Evolutionary conservation across 2,113 vertebrate species (phyloP).

Genomic region (Danionella cerebrum): DNA sequence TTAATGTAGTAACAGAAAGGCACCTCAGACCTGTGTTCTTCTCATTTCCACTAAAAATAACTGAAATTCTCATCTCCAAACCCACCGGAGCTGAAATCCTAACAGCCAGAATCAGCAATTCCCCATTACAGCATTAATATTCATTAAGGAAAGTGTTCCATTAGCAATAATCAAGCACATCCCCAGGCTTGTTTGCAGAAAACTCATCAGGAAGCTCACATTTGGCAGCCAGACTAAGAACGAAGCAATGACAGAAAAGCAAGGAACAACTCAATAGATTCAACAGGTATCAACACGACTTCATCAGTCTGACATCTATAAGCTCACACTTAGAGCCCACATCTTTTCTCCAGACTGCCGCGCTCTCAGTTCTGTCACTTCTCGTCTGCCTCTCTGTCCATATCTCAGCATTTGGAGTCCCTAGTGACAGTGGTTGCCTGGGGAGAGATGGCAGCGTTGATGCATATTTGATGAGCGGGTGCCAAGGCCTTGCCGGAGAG

Average conservation of each 20-base stretch:
- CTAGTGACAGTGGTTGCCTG: constrained; percentile 42
- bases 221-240: not conserved
- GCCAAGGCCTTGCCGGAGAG: constrained; percentile 51
- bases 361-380: not conserved
- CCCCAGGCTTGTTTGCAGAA: constrained; percentile 36
- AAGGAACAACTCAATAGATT: constrained; percentile 6
- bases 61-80: not conserved
- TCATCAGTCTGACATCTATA: not conserved
- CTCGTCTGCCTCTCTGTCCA: constrained; percentile 2
- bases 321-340: not conserved
- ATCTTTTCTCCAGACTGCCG: not conserved
- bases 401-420: constrained; percentile 20
- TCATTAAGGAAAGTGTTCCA: constrained; percentile 42
- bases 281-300: constrained; percentile 6
- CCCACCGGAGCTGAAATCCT: constrained; percentile 13
- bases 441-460: constrained; percentile 45
- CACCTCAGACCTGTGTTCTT: not conserved
- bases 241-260: not conserved
- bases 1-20: no score
- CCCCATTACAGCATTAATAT: constrained; percentile 42
- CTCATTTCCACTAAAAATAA: not conserved
- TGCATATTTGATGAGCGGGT: constrained; percentile 71
- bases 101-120: constrained; percentile 38
- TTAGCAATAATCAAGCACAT: constrained; percentile 44
- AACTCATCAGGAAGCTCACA: constrained; percentile 29